Conservation (phyloP, 2,113 vertebrate species). For the Cyphomyrus plagiostoma region DNA sequence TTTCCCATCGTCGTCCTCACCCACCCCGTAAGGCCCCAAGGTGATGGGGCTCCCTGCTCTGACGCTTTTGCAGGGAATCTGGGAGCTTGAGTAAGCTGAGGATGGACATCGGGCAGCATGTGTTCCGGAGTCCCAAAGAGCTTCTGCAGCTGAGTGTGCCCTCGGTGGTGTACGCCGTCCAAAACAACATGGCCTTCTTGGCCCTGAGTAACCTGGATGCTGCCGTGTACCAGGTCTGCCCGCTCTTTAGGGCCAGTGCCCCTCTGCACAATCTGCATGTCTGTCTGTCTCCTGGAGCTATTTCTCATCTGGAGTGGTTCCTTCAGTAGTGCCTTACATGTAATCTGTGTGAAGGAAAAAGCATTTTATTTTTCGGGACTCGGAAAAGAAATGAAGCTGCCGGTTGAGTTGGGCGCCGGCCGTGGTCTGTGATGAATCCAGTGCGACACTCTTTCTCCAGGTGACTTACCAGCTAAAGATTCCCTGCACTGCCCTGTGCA, state of each 20-base stretch:
- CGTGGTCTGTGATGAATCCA: neutral
- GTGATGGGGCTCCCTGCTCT: neutral
- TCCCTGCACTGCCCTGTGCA: conserved; percentile 90
- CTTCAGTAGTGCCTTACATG: neutral
- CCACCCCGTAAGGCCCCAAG: neutral
- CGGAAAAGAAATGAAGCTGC: neutral
- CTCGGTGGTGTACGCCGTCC: conserved; percentile 85
- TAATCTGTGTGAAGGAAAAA: neutral
- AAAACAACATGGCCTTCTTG: conserved; percentile 97
- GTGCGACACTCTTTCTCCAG: conserved; percentile 43
- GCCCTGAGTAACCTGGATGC: conserved; percentile 94
- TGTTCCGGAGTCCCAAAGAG: conserved; percentile 75
- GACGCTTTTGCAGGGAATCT: conserved; percentile 68
- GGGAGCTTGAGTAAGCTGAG: conserved; percentile 66
- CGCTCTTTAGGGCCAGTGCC: neutral
- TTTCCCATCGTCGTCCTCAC: neutral
- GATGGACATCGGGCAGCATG: conserved; percentile 67
- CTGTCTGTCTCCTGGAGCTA: neutral
- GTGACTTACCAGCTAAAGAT: conserved; percentile 98
- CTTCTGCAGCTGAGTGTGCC: conserved; percentile 87
- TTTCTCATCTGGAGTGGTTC: neutral
- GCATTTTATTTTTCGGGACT: neutral
- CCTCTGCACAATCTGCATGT: neutral
- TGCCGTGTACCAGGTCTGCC: conserved; percentile 85
- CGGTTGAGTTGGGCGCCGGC: neutral